These are phyloP conservation scores for Silvanus unidentatus DNA, from an alignment of 2,888 invertebrate species.

Conservation along the genomic window DNA sequence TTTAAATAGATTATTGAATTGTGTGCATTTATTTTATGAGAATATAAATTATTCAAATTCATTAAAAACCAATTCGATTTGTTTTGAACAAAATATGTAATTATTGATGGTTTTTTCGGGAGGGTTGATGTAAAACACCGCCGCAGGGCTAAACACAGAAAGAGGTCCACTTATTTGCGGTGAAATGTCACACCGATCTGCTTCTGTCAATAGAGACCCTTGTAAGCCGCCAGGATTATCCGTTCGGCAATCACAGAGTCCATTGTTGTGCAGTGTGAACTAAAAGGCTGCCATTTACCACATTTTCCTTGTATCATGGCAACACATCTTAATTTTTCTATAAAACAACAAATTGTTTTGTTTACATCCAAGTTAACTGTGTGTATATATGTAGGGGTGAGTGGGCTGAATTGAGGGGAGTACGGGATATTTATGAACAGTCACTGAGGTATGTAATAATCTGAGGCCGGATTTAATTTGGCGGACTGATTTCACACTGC, in stretches of 20 bases:
- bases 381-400: neutral
- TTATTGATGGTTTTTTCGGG: too few relatives aligned
- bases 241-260: slow-evolving; percentile 44
- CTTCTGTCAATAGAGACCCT: slow-evolving; percentile 41
- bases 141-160: too few relatives aligned
- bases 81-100: too few relatives aligned
- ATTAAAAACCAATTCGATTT: too few relatives aligned
- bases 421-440: slow-evolving; percentile 59
- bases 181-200: slow-evolving; percentile 27
- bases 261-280: slow-evolving; percentile 47
- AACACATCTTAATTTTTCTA: too few relatives aligned
- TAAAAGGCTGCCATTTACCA: slow-evolving; percentile 36
- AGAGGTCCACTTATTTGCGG: slow-evolving; percentile 8
- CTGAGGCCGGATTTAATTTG: slow-evolving; percentile 67
- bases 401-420: neutral
- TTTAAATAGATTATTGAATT: too few relatives aligned
- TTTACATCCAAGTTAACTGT: neutral
- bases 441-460: slow-evolving; percentile 68
- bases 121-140: too few relatives aligned
- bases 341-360: too few relatives aligned
- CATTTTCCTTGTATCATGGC: slow-evolving; percentile 23
- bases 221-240: slow-evolving; percentile 46
- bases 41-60: too few relatives aligned
- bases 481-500: slow-evolving; percentile 65
- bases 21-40: too few relatives aligned